These are phyloP conservation scores for Catocala nupta DNA, from an alignment of 2,888 invertebrate genomes.

Conservation along the genomic window DNA sequence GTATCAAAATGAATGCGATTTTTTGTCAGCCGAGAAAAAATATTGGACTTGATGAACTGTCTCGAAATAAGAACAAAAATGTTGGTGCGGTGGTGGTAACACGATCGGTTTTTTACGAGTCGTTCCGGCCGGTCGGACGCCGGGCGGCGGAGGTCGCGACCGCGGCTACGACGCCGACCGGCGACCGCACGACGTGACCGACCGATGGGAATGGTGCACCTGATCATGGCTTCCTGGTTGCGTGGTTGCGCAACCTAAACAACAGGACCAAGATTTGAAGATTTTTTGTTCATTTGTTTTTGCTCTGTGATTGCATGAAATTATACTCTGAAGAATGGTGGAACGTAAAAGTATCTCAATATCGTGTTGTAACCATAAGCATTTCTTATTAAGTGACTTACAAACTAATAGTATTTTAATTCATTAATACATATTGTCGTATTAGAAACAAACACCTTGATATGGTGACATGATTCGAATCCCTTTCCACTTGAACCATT, in stretches of 20 bases:
- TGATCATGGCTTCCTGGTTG: conserved; percentile 67
- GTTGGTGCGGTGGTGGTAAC: conserved; percentile 62
- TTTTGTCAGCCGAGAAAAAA: conserved; percentile 49
- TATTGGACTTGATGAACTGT: conserved; percentile 68
- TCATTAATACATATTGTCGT: too few relatives aligned
- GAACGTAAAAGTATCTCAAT: background rate
- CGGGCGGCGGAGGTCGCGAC: conserved; percentile 71
- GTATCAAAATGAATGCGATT: conserved; percentile 34
- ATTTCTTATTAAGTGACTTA: too few relatives aligned
- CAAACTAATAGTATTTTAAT: too few relatives aligned
- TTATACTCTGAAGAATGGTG: conserved; percentile 4
- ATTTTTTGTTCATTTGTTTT: conserved; percentile 21
- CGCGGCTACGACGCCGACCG: conserved; percentile 50
- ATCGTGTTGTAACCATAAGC: background rate
- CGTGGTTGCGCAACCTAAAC: conserved; percentile 44
- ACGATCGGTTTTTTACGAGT: conserved; percentile 69
- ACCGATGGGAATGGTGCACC: conserved; percentile 68
- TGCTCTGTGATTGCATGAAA: conserved; percentile 6
- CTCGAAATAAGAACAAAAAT: conserved; percentile 70
- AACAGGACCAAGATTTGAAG: conserved; percentile 30
- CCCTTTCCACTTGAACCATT: conserved; percentile 2
- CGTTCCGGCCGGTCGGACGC: conserved; percentile 68
- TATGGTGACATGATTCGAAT: background rate
- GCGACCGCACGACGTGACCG: conserved; percentile 72
- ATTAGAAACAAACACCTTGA: too few relatives aligned